Percentiles rank a stretch among this genome's conserved stretches.
These are phyloP conservation scores for Delia radicum DNA, from an alignment of 1,140 invertebrate genomes.

Conservation along the genomic window DNA sequence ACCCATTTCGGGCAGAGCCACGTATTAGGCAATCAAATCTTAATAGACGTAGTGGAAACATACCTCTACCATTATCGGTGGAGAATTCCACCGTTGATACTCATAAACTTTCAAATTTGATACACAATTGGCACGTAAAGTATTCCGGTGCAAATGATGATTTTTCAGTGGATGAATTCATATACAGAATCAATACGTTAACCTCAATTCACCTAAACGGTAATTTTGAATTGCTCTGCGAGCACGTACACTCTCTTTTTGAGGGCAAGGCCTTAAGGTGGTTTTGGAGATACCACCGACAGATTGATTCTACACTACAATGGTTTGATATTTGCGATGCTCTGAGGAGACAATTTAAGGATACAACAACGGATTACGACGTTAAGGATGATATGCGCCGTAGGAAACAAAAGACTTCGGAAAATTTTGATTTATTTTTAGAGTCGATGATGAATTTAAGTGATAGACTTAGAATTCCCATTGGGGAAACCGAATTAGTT, in stretches of 20 bases:
- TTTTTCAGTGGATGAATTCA: background rate
- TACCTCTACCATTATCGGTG: too few relatives aligned
- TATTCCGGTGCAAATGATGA: background rate
- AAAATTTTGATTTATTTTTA: conserved; percentile 34
- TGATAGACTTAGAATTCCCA: background rate
- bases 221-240: background rate
- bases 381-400: background rate
- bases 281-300: background rate
- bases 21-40: too few relatives aligned
- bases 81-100: too few relatives aligned
- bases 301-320: background rate
- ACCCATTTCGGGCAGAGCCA: too few relatives aligned
- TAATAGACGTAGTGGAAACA: too few relatives aligned
- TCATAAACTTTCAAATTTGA: too few relatives aligned
- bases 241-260: background rate
- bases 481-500: background rate
- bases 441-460: background rate
- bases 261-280: background rate
- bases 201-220: background rate
- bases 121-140: background rate
- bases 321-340: background rate
- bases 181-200: background rate
- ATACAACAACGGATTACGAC: background rate
- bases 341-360: too few relatives aligned
- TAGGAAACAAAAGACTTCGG: background rate